Conservation (phyloP, 2,888 invertebrate species). For the Xylophagus ater region DNA sequence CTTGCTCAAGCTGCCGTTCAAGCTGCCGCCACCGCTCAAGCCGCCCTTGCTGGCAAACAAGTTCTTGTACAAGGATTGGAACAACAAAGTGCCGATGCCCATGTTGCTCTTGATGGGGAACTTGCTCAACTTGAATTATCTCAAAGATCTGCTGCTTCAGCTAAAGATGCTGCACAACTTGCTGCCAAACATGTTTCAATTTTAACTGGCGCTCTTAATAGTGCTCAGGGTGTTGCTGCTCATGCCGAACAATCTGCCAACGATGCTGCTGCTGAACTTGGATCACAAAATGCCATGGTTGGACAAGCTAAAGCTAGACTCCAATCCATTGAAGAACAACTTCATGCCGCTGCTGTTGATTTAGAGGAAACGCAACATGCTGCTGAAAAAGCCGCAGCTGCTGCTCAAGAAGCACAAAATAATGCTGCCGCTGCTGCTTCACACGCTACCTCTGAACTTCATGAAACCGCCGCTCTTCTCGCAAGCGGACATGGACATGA, state of each 20-base stretch:
- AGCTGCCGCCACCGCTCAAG: constrained; percentile 49
- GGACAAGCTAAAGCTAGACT: constrained; percentile 57
- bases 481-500: too few species aligned
- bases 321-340: constrained; percentile 51
- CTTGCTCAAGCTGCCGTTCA: constrained; percentile 59
- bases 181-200: constrained; percentile 54
- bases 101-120: constrained; percentile 54
- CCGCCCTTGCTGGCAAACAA: constrained; percentile 50
- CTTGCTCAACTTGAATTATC: constrained; percentile 60
- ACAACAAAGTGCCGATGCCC: constrained; percentile 57
- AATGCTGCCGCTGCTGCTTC: constrained; percentile 60
- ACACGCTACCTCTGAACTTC: constrained; percentile 44
- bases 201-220: constrained; percentile 57
- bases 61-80: constrained; percentile 51
- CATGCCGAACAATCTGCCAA: constrained; percentile 58
- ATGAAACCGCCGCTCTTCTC: constrained; percentile 1
- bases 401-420: constrained; percentile 55
- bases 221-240: constrained; percentile 49
- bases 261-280: constrained; percentile 58
- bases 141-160: constrained; percentile 53
- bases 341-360: constrained; percentile 54
- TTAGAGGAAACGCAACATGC: constrained; percentile 59
- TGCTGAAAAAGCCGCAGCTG: constrained; percentile 49
- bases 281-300: constrained; percentile 62
- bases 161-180: constrained; percentile 54